Evolutionary conservation across 2,113 vertebrate species (phyloP), one percentile per base, ranked within the genome.

Genomic region (Neotoma lepida): DNA sequence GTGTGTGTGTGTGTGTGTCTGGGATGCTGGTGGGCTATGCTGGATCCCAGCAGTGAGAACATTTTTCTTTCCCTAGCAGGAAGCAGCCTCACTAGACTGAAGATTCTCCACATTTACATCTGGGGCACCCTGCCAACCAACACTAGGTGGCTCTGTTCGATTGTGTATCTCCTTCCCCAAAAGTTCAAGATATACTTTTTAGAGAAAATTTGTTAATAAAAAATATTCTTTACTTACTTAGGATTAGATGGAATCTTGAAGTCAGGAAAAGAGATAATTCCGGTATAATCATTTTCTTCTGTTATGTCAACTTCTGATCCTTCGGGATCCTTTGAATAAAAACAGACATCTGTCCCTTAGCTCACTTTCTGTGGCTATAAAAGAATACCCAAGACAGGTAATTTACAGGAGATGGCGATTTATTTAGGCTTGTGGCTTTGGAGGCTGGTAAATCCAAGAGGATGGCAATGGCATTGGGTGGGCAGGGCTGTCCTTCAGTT

Each of bases 231-330:
- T 74, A 96, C 96, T 90, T 98, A 99, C 99, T 99, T 99, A 33
- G 99, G 99, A 87, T 99, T 99, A 58, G 98, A 88, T 64, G 99
- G 99, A 97, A 99, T 99, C 98, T 98, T 99, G 98, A 99, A 99
- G 95, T 99, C 98, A 51, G 98, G 99, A 98, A 99, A 98, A 30
- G 99, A 99, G 28, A 99, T 98, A 93, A 99, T 98, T 93, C 99
- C 99, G 49, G 98, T 99, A 88, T 98, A 97, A 80, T 99, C 99
- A 0, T 97, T 95, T 97, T 99, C 98, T 96, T 99, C 98, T 85
- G 99, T 80, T 1, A 98, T 97, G 94, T 99, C 99, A 96, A 99
- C 98, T 76, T 98, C 98, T 6, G 97, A 89, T 10, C 89, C 98
- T 58, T 99, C 98, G 0, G 99, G 99, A 96, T 99, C 99, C 99